These are phyloP conservation scores for Morinoia aosen DNA, from an alignment of 2,888 invertebrate species.

Conservation along the genomic window DNA sequence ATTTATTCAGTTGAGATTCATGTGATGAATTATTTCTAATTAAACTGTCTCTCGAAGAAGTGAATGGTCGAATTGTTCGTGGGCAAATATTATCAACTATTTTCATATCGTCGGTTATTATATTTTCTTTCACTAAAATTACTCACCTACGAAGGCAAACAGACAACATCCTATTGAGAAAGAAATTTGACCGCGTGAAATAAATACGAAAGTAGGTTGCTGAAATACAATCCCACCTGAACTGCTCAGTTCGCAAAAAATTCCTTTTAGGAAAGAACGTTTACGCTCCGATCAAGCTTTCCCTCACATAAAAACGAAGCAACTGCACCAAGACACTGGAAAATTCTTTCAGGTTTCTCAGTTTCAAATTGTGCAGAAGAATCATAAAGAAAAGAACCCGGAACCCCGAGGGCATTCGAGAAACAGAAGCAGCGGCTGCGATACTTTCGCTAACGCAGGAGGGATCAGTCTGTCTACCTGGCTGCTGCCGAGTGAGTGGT, in stretches of 20 bases:
- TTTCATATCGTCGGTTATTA: background rate
- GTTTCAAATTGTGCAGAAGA: background rate
- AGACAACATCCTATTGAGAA: background rate
- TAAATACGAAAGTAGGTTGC: background rate
- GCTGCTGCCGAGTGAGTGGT: background rate
- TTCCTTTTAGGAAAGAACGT: background rate
- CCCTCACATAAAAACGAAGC: background rate
- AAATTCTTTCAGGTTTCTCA: background rate
- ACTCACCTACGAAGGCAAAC: background rate
- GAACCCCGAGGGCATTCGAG: conserved; percentile 4
- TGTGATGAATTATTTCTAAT: no score
- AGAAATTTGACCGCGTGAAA: background rate
- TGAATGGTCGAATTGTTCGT: background rate
- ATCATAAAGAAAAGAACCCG: background rate
- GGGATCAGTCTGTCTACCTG: no score
- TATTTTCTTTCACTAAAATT: background rate
- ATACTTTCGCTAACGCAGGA: background rate
- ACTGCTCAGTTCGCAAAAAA: background rate
- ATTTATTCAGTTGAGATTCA: no score
- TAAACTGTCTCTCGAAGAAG: no score
- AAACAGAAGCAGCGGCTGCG: background rate
- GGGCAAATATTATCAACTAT: background rate
- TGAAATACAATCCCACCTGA: background rate
- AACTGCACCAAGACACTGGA: background rate
- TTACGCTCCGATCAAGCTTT: background rate